Evolutionary conservation across 2,888 invertebrate genomes (phyloP), one percentile per base, ranked within the genome.

Genomic region (Muschampia plurimacula): DNA sequence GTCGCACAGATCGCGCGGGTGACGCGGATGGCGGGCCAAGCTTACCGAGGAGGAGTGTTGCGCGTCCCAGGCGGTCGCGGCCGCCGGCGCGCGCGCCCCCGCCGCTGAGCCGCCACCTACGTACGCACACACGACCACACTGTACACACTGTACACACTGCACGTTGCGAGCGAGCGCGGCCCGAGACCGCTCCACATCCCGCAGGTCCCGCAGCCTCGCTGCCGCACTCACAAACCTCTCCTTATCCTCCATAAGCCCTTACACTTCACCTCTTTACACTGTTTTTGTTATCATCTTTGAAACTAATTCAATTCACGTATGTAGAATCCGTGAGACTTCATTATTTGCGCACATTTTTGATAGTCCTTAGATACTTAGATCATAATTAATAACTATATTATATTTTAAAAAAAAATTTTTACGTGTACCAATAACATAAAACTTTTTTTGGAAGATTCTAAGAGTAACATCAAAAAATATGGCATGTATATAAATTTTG

Each of bases 41-140:
- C 93, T 93, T 94, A 93, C 93, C 93, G 93, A 86, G 84, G 89
- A 87, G 89, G 84, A 86, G 85, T 89, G 91, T 82, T 83, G 89
- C 88, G 92, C 80, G 83, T 92, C 90, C 93, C 93, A 92, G 87
- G 92, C 81, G 88, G 89, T 82, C 80, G 91, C 80, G 84, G 90
- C 85, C 84, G 92, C 78, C 82, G 85, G 78, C 83, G 89, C 89
- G 79, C 89, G 86, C 85, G 87, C 89, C 85, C 87, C 90, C 89
- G 85, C 90, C 90, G 84, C 87, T 81, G 89, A 83, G 89, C 91
- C 90, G 91, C 93, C 93, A 93, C 93, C 93, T 93, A 93, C 91
- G 86, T 90, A 90, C 91, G 88, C 84, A 90, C 89, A 93, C 90
- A 91, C 88, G 84, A 86, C 88, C 89, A 93, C 90, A 91, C 88